A percentile compares a stretch with the other conserved stretches of the same genome.
These are phyloP conservation scores for Harpalus rufipes DNA, from an alignment of 2,888 invertebrate genomes.

Conservation along the genomic window DNA sequence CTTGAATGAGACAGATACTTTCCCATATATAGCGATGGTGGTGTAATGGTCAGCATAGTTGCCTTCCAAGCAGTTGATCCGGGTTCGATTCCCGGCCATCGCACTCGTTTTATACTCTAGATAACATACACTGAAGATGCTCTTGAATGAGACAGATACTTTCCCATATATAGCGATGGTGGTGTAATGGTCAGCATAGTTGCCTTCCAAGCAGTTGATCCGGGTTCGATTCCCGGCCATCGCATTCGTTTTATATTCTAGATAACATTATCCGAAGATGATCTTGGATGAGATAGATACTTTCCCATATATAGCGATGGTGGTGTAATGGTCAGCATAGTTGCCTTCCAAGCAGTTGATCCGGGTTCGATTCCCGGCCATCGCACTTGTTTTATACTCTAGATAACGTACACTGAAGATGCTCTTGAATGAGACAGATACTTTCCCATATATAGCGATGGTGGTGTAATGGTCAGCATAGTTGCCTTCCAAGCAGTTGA, in stretches of 20 bases:
- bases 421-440: too few relatives aligned
- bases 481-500: constrained; percentile 69
- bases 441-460: constrained; percentile 76
- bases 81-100: too few relatives aligned
- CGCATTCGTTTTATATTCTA: constrained; percentile 71
- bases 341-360: constrained; percentile 69
- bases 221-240: constrained; percentile 78
- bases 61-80: too few relatives aligned
- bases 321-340: constrained; percentile 71
- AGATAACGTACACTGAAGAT: too few relatives aligned
- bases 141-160: too few relatives aligned
- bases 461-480: constrained; percentile 67
- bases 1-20: too few relatives aligned
- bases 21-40: not conserved
- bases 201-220: constrained; percentile 78
- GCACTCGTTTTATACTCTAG: too few relatives aligned
- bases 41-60: too few relatives aligned
- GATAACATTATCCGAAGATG: not conserved
- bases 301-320: constrained; percentile 69
- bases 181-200: constrained; percentile 78
- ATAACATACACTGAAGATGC: too few relatives aligned
- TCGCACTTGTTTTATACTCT: constrained; percentile 51
- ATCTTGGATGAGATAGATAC: too few relatives aligned
- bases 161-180: constrained; percentile 72
- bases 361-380: constrained; percentile 68